Evolutionary conservation across 2,113 vertebrate genomes (phyloP).

Genomic region (Noctilio leporinus): DNA sequence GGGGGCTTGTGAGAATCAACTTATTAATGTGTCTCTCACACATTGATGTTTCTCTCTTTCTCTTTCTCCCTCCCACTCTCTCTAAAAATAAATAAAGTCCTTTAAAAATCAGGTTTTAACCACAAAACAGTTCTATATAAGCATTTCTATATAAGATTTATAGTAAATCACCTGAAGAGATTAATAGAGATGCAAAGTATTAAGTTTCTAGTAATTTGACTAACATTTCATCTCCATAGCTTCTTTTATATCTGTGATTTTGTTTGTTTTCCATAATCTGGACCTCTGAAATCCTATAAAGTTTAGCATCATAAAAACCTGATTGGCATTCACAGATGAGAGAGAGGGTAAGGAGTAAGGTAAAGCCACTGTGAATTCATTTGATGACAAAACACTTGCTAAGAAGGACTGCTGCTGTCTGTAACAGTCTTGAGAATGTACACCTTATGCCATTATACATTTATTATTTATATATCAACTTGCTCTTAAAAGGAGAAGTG

Average conservation of each 20-base stretch:
- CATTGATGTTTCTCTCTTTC: no score
- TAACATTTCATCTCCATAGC: not conserved
- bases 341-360: not conserved
- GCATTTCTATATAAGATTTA: not conserved
- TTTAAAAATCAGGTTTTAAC: not conserved
- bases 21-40: no score
- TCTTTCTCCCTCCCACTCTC: no score
- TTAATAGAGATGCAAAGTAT: not conserved
- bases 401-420: not conserved
- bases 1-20: no score
- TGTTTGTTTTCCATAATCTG: conserved; percentile 10
- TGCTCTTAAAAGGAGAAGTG: not conserved
- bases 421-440: not conserved
- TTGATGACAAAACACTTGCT: not conserved
- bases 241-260: not conserved
- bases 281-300: not conserved
- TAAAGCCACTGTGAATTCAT: not conserved
- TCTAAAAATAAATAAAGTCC: no score
- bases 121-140: not conserved
- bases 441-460: not conserved
- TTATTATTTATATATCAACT: not conserved
- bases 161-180: not conserved
- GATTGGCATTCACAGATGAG: not conserved
- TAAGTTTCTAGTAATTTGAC: not conserved
- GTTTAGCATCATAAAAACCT: not conserved